Evolutionary conservation across 2,888 invertebrate genomes (phyloP).

Genomic region (Drosophila basisetae): DNA sequence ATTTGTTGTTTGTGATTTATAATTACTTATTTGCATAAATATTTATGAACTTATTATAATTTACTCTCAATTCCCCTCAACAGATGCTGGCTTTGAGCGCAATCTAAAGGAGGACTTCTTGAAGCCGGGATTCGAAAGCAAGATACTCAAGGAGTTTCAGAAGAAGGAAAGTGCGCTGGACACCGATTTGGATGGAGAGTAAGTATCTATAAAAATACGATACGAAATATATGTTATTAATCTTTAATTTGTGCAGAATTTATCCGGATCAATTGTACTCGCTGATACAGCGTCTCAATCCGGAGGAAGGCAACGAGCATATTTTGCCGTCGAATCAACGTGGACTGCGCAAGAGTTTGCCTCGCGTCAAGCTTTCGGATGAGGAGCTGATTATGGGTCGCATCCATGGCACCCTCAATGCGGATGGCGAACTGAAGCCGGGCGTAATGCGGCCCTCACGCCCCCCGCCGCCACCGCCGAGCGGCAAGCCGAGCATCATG

Average conservation of each 20-base stretch:
- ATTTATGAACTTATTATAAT: conserved; percentile 20
- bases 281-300: conserved; percentile 83
- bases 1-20: conserved; percentile 23
- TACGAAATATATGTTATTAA: neutral
- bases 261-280: conserved; percentile 84
- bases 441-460: conserved; percentile 45
- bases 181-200: conserved; percentile 87
- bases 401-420: conserved; percentile 84
- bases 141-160: conserved; percentile 80
- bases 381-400: conserved; percentile 84
- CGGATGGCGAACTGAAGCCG: conserved; percentile 70
- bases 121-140: conserved; percentile 86
- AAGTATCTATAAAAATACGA: conserved; percentile 40
- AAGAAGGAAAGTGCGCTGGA: conserved; percentile 84
- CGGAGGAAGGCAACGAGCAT: conserved; percentile 67
- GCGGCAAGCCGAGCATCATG: conserved; percentile 76
- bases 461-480: conserved; percentile 69
- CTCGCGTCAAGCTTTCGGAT: conserved; percentile 78
- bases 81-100: conserved; percentile 76
- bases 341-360: conserved; percentile 14
- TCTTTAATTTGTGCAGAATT: conserved; percentile 66
- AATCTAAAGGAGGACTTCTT: conserved; percentile 86
- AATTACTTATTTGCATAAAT: conserved; percentile 17
- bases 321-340: conserved; percentile 82
- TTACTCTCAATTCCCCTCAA: neutral